A percentile compares a stretch with the other conserved stretches of the same genome.
phyloP scores from a whole-genome alignment of 2,888 invertebrate genomes.

The Torymus auratus region DNA sequence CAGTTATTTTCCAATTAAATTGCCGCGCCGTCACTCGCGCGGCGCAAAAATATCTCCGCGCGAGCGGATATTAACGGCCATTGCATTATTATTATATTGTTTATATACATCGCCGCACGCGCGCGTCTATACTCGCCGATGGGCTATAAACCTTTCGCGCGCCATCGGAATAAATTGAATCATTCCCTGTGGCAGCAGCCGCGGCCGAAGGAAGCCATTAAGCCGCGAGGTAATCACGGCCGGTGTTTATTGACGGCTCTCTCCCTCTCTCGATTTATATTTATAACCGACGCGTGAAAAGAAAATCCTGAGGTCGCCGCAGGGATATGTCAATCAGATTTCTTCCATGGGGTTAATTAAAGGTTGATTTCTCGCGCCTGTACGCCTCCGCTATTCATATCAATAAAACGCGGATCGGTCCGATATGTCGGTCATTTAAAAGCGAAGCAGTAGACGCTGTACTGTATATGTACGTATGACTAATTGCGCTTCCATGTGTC shows the following conservation, averaged over 20 bases:
- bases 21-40: no score
- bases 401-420: no score
- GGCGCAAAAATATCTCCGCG: neutral
- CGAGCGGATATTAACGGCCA: neutral
- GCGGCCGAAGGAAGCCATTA: slow-evolving; percentile 18
- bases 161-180: slow-evolving; percentile 30
- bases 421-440: no score
- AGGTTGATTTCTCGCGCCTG: no score
- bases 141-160: neutral
- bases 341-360: no score
- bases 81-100: slow-evolving; percentile 6
- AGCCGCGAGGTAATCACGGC: slow-evolving; percentile 23
- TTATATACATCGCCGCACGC: neutral
- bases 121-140: slow-evolving; percentile 8
- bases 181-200: neutral
- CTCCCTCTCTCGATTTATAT: slow-evolving; percentile 41
- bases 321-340: no score
- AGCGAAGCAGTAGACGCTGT: no score
- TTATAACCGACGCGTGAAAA: slow-evolving; percentile 15
- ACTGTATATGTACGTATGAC: no score
- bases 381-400: no score
- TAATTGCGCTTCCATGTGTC: no score
- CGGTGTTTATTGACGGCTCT: slow-evolving; percentile 33
- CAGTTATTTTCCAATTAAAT: slow-evolving; percentile 9
- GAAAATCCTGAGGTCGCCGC: no score